Conservation (phyloP, 2,113 vertebrate species). For the Oplegnathus fasciatus region DNA sequence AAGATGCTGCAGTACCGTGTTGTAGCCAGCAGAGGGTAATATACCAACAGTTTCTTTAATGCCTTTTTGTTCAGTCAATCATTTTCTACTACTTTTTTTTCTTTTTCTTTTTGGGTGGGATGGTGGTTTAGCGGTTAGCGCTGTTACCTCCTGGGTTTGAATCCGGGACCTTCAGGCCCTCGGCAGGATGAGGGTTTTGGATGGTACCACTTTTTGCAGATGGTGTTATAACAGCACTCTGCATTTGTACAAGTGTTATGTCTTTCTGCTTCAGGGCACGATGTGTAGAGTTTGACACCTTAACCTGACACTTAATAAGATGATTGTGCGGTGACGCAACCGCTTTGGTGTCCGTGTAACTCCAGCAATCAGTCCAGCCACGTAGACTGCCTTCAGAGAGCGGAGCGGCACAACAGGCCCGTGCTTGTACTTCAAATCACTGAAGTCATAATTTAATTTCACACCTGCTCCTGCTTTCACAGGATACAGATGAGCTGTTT, state of each 20-base stretch:
- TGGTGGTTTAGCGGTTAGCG: too few species aligned
- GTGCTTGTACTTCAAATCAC: slow-evolving; percentile 39
- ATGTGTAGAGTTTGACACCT: not conserved
- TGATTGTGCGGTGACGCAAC: slow-evolving; percentile 7
- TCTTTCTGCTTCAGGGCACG: not conserved
- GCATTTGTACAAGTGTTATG: not conserved
- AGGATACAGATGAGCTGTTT: slow-evolving; percentile 25
- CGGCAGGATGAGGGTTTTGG: not conserved
- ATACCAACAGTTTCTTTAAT: not conserved
- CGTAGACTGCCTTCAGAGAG: slow-evolving; percentile 3
- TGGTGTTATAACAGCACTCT: too few species aligned
- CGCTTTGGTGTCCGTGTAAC: not conserved
- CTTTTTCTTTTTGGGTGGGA: not conserved
- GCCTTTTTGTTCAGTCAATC: not conserved
- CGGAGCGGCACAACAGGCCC: slow-evolving; percentile 33
- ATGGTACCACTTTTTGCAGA: not conserved
- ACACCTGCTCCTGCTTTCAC: slow-evolving; percentile 61
- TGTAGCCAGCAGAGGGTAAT: not conserved
- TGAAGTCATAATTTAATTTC: slow-evolving; percentile 55
- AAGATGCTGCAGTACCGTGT: not conserved
- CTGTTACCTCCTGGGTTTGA: not conserved
- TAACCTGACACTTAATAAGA: not conserved
- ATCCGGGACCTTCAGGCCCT: not conserved
- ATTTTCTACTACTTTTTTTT: too few species aligned
- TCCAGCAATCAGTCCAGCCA: slow-evolving; percentile 20